A percentile compares a stretch with the other conserved stretches of the same genome.
phyloP scores from a whole-genome alignment of 2,797 vertebrate species.

The Miichthys miiuy region DNA sequence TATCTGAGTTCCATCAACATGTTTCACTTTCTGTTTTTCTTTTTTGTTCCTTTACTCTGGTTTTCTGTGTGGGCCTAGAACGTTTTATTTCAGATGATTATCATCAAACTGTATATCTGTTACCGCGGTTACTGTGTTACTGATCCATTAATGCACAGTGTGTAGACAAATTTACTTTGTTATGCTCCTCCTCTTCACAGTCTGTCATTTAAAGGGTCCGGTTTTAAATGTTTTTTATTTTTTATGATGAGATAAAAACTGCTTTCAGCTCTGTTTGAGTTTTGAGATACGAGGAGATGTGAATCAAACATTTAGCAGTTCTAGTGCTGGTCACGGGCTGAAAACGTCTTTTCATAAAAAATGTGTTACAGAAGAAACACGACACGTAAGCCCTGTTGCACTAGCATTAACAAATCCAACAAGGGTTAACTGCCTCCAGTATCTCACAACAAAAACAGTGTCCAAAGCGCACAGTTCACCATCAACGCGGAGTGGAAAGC shows the following conservation, averaged over 20 bases:
- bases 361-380: not conserved
- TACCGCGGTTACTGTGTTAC: constrained; percentile 52
- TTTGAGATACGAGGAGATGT: constrained; percentile 4
- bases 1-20: constrained; percentile 39
- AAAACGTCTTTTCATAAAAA: constrained; percentile 30
- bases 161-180: constrained; percentile 32
- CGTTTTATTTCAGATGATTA: constrained; percentile 31
- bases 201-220: constrained; percentile 27
- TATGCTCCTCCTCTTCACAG: constrained; percentile 28
- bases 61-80: constrained; percentile 41
- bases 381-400: constrained; percentile 24
- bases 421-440: not conserved
- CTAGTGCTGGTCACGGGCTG: constrained; percentile 35
- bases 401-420: constrained; percentile 24
- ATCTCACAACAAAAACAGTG: constrained; percentile 22
- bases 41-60: constrained; percentile 17
- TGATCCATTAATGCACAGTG: constrained; percentile 41
- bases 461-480: not conserved
- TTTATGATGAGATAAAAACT: constrained; percentile 11
- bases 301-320: constrained; percentile 19
- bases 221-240: constrained; percentile 4
- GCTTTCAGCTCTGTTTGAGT: constrained; percentile 11
- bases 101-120: constrained; percentile 42
- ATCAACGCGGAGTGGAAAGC: not conserved
- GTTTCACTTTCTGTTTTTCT: constrained; percentile 45